Conservation (phyloP, 1,140 invertebrate species). For the Lamellibrachia luymesi region DNA sequence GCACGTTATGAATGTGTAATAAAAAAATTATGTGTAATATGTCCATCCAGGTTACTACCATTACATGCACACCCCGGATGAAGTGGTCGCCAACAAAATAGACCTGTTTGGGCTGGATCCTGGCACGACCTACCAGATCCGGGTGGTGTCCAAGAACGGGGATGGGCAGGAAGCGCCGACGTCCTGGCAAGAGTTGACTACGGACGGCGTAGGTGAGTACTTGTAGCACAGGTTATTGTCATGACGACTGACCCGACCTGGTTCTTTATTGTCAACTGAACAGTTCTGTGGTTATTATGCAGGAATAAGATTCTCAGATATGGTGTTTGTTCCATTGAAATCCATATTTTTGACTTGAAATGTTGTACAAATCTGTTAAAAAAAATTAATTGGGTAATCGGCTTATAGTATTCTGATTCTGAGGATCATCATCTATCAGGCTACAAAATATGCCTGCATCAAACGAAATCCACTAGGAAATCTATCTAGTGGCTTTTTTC, state of each 20-base stretch:
- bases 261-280: background rate
- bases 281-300: background rate
- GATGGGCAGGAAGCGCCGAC: constrained; percentile 59
- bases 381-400: background rate
- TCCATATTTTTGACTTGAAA: background rate
- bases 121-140: constrained; percentile 83
- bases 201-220: constrained; percentile 32
- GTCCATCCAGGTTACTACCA: constrained; percentile 23
- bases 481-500: background rate
- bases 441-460: background rate
- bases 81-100: constrained; percentile 39
- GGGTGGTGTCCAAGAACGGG: constrained; percentile 89
- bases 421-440: background rate
- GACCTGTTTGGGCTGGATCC: constrained; percentile 77
- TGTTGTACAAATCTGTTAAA: background rate
- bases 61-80: constrained; percentile 28
- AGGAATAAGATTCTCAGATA: background rate
- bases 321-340: background rate
- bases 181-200: constrained; percentile 30
- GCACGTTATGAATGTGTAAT: no score
- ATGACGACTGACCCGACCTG: background rate
- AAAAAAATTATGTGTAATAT: background rate
- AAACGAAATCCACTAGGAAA: background rate
- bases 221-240: background rate
- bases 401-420: background rate